Conservation (phyloP, 1,140 invertebrate genomes). For the Schlechtendalia chinensis region DNA sequence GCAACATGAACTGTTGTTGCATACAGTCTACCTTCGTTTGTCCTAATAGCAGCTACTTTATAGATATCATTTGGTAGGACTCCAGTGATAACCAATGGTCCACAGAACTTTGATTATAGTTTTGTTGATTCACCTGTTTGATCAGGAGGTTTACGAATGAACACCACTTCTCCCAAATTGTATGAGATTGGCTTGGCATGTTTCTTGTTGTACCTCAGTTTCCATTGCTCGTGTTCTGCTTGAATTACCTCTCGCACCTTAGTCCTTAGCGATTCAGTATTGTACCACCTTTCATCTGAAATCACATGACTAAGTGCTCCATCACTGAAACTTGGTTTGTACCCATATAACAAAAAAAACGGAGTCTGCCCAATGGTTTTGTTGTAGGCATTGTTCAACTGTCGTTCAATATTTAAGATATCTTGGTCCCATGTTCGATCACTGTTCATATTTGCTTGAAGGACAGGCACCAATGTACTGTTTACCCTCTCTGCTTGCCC, state of each 20-base stretch:
- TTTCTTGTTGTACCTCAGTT: background rate
- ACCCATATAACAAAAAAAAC: conserved; percentile 29
- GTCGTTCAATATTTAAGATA: background rate
- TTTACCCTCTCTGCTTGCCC: conserved; percentile 18
- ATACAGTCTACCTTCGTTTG: no score
- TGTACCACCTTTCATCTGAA: no score
- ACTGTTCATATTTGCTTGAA: background rate
- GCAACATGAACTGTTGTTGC: no score
- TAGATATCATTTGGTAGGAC: background rate
- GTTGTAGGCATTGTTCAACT: conserved; percentile 17
- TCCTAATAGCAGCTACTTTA: no score
- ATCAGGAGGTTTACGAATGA: background rate
- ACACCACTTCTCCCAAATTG: background rate
- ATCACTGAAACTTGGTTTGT: background rate
- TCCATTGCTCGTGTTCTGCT: background rate
- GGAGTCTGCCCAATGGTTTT: conserved; percentile 22
- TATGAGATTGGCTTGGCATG: background rate
- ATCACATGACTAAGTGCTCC: conserved; percentile 44
- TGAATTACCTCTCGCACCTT: background rate
- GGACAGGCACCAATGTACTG: background rate
- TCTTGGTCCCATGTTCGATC: conserved; percentile 24
- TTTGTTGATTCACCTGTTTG: background rate
- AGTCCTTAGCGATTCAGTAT: no score
- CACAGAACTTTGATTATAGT: background rate
- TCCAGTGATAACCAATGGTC: background rate